Conservation (phyloP, 2,797 vertebrate species). For the Parauchenoglanis punctatus region DNA sequence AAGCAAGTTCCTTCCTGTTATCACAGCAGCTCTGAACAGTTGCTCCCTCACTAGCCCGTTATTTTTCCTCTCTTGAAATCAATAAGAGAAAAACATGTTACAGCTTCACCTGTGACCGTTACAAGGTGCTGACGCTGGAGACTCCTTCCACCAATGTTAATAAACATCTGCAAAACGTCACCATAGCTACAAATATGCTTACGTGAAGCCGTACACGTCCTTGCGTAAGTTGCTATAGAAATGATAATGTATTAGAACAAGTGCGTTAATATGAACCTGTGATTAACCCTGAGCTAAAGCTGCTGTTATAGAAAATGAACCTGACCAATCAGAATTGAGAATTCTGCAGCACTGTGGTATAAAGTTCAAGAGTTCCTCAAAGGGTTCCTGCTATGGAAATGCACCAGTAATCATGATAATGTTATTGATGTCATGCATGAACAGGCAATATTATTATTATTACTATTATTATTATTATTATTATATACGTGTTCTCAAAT, state of each 20-base stretch:
- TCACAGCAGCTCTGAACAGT: neutral
- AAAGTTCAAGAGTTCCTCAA: neutral
- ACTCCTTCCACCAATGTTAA: neutral
- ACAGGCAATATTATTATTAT: neutral
- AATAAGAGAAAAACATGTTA: too few species aligned
- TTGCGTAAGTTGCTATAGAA: neutral
- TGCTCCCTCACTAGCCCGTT: neutral
- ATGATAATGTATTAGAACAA: neutral
- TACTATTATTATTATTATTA: neutral
- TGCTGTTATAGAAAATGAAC: neutral
- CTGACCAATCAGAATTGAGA: conserved; percentile 3
- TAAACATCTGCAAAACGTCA: neutral
- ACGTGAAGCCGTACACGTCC: neutral
- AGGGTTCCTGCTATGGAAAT: neutral
- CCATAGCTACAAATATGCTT: neutral
- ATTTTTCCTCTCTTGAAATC: neutral
- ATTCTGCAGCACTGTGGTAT: neutral
- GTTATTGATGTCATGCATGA: neutral
- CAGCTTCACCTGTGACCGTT: neutral
- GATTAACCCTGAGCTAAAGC: neutral
- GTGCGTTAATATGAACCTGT: neutral
- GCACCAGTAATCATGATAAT: neutral
- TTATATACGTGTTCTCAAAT: neutral
- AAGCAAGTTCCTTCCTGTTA: too few species aligned
- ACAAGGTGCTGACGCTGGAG: neutral